A percentile compares a stretch with the other conserved stretches of the same genome.
Evolutionary conservation across 2,113 vertebrate genomes (phyloP).

Genomic region (Myxocyprinus asiaticus): DNA sequence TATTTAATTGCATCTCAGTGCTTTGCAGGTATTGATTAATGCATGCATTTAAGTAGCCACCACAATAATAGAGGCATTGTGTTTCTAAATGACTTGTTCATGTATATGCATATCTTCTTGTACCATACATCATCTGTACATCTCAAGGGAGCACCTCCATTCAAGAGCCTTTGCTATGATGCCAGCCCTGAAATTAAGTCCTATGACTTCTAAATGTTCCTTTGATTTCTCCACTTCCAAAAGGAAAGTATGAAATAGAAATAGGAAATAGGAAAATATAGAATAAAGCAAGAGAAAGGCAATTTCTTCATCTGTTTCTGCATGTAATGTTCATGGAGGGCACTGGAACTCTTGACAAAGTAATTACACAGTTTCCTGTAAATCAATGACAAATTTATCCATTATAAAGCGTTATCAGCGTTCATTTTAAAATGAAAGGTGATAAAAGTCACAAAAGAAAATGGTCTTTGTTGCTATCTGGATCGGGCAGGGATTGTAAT

Average conservation of each 20-base stretch:
- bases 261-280: conserved; percentile 58
- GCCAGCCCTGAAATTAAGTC: conserved; percentile 73
- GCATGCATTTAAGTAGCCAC: conserved; percentile 72
- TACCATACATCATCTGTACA: conserved; percentile 66
- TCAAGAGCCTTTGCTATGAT: conserved; percentile 76
- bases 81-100: conserved; percentile 78
- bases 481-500: conserved; percentile 70
- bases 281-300: conserved; percentile 40
- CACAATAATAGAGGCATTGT: conserved; percentile 69
- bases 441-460: conserved; percentile 74
- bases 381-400: conserved; percentile 80
- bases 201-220: background rate
- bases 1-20: conserved; percentile 71
- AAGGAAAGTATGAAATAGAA: conserved; percentile 76
- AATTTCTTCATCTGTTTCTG: conserved; percentile 45
- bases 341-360: conserved; percentile 62
- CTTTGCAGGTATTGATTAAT: conserved; percentile 78
- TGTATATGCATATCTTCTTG: conserved; percentile 77
- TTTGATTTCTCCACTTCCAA: background rate
- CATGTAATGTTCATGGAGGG: background rate
- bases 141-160: conserved; percentile 75
- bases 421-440: conserved; percentile 78
- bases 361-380: conserved; percentile 78
- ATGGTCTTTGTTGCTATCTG: conserved; percentile 65
- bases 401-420: conserved; percentile 79